Evolutionary conservation across 2,888 invertebrate genomes (phyloP).

Genomic region (Melikaiella ostensackeni): DNA sequence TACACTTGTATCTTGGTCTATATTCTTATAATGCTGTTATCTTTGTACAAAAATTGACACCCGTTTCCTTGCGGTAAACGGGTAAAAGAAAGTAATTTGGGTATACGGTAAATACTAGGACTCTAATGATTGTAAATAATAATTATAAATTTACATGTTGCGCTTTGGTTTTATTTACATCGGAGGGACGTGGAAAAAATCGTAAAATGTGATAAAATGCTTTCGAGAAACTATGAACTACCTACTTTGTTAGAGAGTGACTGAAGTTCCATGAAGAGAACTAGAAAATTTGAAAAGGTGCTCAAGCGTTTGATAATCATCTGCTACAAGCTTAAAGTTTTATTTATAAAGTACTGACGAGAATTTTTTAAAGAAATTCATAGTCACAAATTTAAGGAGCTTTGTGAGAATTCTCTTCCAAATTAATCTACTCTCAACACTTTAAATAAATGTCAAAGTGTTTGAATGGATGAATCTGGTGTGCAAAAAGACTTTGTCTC

Average conservation of each 20-base stretch:
- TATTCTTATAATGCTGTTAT: neutral
- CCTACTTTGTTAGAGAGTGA: neutral
- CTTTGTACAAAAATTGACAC: conserved; percentile 7
- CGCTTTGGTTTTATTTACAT: neutral
- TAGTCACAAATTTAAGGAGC: neutral
- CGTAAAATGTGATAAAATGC: neutral
- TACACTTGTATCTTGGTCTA: conserved; percentile 18
- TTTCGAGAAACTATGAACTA: neutral
- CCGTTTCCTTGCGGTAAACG: neutral
- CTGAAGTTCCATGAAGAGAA: neutral
- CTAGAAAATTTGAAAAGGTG: neutral
- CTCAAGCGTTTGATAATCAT: neutral
- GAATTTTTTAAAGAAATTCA: neutral
- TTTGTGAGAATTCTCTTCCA: neutral
- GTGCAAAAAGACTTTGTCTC: neutral
- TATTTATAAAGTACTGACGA: neutral
- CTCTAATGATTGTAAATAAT: neutral
- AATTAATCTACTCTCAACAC: neutral
- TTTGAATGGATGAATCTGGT: neutral
- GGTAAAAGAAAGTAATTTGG: neutral
- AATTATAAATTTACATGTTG: neutral
- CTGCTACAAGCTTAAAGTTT: neutral
- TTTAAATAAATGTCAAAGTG: neutral
- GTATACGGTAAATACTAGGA: neutral
- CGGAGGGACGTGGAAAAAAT: neutral